Evolutionary conservation across 2,888 invertebrate species (phyloP).

Genomic region (Spialia ferax): DNA sequence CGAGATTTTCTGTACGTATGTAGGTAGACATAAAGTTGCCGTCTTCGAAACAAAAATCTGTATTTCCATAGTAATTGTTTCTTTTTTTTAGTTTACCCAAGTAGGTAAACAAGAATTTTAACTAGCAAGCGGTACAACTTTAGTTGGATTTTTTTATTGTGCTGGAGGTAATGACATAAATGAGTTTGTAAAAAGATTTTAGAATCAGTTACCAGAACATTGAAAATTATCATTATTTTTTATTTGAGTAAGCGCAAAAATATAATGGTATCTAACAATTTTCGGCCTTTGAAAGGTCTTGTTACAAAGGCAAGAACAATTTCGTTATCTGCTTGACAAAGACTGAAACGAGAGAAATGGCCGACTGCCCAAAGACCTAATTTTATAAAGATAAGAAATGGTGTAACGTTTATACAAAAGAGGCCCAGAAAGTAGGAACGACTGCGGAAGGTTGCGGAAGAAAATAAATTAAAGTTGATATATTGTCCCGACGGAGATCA

Average conservation of each 20-base stretch:
- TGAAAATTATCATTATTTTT: neutral
- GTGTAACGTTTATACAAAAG: conserved; percentile 42
- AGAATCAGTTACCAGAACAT: neutral
- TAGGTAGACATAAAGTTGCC: no score
- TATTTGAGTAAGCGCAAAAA: neutral
- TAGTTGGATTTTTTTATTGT: no score
- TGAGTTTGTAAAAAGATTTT: neutral
- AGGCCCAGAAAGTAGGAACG: conserved; percentile 49
- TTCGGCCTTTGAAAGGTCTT: conserved; percentile 16
- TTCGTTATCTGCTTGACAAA: conserved; percentile 31
- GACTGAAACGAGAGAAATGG: conserved; percentile 37
- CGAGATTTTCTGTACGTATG: no score
- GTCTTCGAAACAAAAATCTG: no score
- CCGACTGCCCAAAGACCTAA: conserved; percentile 28
- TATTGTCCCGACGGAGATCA: conserved; percentile 67
- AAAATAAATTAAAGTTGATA: conserved; percentile 76
- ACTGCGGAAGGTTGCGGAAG: conserved; percentile 67
- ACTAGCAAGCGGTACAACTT: no score
- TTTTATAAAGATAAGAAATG: conserved; percentile 40
- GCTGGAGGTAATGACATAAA: neutral
- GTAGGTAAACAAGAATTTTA: no score
- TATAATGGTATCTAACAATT: conserved; percentile 2
- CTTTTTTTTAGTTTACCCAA: no score
- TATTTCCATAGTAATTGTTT: no score
- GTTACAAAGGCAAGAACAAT: conserved; percentile 29